A percentile compares a stretch with the other conserved stretches of the same genome.
These are phyloP conservation scores for Drymodes brunneopygia DNA, from an alignment of 2,113 vertebrate genomes.

Conservation along the genomic window DNA sequence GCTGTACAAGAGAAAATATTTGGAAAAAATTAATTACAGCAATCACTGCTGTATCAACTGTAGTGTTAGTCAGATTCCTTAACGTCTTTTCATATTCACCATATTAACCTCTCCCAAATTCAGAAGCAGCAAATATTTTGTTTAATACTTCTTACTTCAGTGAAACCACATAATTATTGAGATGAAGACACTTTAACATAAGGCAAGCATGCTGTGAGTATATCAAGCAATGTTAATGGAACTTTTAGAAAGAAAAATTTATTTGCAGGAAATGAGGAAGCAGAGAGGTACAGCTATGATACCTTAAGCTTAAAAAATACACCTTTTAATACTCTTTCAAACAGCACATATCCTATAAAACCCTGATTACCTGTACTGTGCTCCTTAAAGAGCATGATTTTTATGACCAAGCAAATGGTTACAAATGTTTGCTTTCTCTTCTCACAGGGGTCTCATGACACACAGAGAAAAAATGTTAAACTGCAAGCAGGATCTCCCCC, in stretches of 20 bases:
- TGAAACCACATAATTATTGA: neutral
- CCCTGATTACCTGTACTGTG: conserved; percentile 7
- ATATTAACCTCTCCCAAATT: neutral
- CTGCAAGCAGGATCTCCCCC: neutral
- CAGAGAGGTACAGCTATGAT: neutral
- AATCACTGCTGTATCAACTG: neutral
- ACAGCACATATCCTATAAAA: neutral
- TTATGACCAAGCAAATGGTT: neutral
- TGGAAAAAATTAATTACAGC: neutral
- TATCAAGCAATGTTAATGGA: neutral
- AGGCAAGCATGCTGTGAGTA: neutral
- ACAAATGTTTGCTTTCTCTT: neutral
- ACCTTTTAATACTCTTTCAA: neutral
- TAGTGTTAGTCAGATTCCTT: neutral
- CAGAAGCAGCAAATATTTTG: neutral
- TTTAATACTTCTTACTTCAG: neutral
- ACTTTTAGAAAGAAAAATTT: conserved; percentile 25
- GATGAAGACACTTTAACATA: neutral
- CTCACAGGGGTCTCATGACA: neutral
- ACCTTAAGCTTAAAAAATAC: conserved; percentile 19
- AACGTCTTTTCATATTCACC: neutral
- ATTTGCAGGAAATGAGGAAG: conserved; percentile 36
- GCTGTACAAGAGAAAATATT: neutral
- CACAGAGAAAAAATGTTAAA: neutral
- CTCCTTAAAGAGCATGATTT: neutral